A percentile compares a stretch with the other conserved stretches of the same genome.
phyloP scores from a whole-genome alignment of 2,888 invertebrate species.

The Pocota personata region DNA sequence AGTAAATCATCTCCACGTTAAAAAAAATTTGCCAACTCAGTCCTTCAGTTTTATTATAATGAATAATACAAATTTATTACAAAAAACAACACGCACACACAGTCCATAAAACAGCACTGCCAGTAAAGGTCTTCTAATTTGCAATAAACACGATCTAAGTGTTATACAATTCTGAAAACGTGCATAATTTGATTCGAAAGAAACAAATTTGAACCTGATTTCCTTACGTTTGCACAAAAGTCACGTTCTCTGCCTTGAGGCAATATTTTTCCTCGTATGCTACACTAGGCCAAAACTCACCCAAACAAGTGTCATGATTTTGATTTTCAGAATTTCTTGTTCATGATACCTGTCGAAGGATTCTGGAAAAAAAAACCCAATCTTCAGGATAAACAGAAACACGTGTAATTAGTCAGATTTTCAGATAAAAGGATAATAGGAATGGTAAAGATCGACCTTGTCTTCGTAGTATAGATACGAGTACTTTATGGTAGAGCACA shows the following conservation, averaged over 20 bases:
- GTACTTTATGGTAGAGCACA: background rate
- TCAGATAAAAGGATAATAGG: background rate
- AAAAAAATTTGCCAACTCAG: no score
- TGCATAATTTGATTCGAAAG: constrained; percentile 9
- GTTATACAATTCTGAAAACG: background rate
- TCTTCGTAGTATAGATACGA: no score
- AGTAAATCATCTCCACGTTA: no score
- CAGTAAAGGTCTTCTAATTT: background rate
- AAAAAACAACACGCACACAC: background rate
- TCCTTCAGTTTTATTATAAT: no score
- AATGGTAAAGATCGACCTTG: background rate
- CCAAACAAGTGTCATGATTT: background rate
- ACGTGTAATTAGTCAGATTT: constrained; percentile 48
- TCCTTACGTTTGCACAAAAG: constrained; percentile 14
- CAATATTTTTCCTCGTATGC: background rate
- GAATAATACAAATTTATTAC: no score
- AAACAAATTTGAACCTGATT: background rate
- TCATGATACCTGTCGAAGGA: constrained; percentile 36
- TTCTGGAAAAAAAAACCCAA: background rate
- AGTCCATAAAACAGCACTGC: background rate
- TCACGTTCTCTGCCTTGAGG: constrained; percentile 2
- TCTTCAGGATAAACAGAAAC: constrained; percentile 30
- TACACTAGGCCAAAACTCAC: background rate
- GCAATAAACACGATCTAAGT: background rate
- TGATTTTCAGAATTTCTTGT: background rate